A percentile compares a stretch with the other conserved stretches of the same genome.
Conservation (phyloP, 2,797 vertebrate genomes). For the Sebastes aleutianus region DNA sequence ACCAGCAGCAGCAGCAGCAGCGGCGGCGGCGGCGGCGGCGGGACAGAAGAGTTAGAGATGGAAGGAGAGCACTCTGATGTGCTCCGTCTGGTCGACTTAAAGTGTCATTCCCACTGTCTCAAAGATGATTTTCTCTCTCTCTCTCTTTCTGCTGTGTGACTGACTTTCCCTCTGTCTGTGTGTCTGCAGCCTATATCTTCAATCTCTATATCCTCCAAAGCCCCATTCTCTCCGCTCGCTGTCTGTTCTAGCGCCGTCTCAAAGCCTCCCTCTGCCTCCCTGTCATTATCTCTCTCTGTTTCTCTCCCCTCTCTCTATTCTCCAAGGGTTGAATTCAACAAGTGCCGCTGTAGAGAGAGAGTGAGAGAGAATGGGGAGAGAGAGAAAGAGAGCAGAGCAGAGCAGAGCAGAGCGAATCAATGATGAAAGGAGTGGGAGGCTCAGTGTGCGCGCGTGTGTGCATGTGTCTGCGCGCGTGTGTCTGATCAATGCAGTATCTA, state of each 20-base stretch:
- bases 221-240: conserved; percentile 69
- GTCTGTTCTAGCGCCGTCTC: conserved; percentile 66
- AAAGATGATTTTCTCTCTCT: conserved; percentile 55
- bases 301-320: conserved; percentile 66
- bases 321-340: conserved; percentile 82
- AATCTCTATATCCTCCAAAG: conserved; percentile 68
- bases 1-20: conserved; percentile 39
- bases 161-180: conserved; percentile 56
- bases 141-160: conserved; percentile 60
- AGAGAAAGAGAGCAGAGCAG: not conserved
- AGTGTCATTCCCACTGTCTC: conserved; percentile 66
- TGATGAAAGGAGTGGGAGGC: conserved; percentile 81
- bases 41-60: conserved; percentile 61
- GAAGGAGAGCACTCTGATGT: conserved; percentile 61
- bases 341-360: conserved; percentile 78
- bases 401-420: conserved; percentile 75
- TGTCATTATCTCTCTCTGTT: conserved; percentile 75
- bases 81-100: conserved; percentile 66
- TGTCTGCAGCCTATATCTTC: conserved; percentile 50
- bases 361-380: conserved; percentile 25
- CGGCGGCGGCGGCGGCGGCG: conserved; percentile 1
- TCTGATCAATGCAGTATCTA: conserved; percentile 87
- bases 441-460: conserved; percentile 55
- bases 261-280: conserved; percentile 74
- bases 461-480: conserved; percentile 69